These are phyloP conservation scores for Parascotia fuliginaria DNA, from an alignment of 2,888 invertebrate species.

Conservation along the genomic window DNA sequence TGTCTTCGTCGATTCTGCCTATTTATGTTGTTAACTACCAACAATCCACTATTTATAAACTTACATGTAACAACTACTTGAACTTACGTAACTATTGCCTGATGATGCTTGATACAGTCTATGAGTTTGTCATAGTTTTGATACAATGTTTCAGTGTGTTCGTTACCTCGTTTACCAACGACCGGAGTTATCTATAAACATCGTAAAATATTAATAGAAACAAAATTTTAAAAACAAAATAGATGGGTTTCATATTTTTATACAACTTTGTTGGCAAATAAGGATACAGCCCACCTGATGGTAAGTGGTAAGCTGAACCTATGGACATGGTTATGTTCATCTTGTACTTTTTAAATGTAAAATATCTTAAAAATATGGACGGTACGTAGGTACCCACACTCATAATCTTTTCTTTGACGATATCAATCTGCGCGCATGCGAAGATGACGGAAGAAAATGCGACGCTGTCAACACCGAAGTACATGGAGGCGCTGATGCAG, in stretches of 20 bases:
- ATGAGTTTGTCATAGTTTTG: conserved; percentile 61
- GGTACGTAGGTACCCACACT: no score
- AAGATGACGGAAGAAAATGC: conserved; percentile 74
- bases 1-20: background rate
- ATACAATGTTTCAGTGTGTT: conserved; percentile 22
- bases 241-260: no score
- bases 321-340: no score
- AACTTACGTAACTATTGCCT: conserved; percentile 67
- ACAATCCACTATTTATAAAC: background rate
- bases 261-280: no score
- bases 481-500: conserved; percentile 76
- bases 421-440: conserved; percentile 74
- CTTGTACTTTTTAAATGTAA: no score
- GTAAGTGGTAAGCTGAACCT: no score
- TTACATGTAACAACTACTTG: background rate
- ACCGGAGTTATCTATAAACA: conserved; percentile 42
- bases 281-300: no score
- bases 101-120: conserved; percentile 71
- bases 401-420: conserved; percentile 73
- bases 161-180: conserved; percentile 22
- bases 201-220: no score
- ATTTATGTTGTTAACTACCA: background rate
- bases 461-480: conserved; percentile 78
- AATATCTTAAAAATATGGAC: no score
- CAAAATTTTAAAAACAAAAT: background rate